Evolutionary conservation across 2,113 vertebrate species (phyloP).

Genomic region (Chionomys nivalis): DNA sequence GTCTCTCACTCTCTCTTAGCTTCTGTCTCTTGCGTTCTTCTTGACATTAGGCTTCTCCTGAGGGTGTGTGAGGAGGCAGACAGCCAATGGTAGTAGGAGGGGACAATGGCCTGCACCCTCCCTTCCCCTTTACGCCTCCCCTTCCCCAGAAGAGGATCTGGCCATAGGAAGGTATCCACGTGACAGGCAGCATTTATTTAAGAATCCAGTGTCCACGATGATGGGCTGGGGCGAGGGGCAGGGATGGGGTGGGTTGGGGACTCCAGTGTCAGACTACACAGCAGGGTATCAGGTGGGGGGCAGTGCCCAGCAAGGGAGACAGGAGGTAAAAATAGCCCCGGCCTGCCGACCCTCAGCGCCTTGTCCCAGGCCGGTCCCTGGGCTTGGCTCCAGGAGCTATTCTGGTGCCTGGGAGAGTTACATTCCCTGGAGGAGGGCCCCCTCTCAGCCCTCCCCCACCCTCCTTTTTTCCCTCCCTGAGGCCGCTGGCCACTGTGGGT

Average conservation of each 20-base stretch:
- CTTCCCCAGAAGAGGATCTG: not conserved
- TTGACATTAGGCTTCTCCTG: conserved; percentile 23
- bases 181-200: conserved; percentile 77
- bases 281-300: conserved; percentile 58
- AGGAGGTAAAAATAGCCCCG: conserved; percentile 75
- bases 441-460: conserved; percentile 31
- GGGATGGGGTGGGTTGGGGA: not conserved
- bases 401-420: conserved; percentile 76
- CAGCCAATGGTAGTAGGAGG: not conserved
- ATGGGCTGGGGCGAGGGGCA: not conserved
- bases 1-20: not conserved
- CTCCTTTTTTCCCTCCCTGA: not conserved
- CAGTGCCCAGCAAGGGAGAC: conserved; percentile 39
- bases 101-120: not conserved
- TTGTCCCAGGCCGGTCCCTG: conserved; percentile 61
- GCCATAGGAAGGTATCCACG: not conserved
- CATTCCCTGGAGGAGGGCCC: conserved; percentile 65
- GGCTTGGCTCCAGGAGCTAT: conserved; percentile 77
- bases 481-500: not conserved
- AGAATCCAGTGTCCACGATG: conserved; percentile 77
- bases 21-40: not conserved
- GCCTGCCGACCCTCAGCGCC: conserved; percentile 64
- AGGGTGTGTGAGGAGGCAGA: not conserved
- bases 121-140: not conserved
- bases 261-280: conserved; percentile 81